Conservation (phyloP, 2,113 vertebrate genomes). For the Crotalus horridus region DNA sequence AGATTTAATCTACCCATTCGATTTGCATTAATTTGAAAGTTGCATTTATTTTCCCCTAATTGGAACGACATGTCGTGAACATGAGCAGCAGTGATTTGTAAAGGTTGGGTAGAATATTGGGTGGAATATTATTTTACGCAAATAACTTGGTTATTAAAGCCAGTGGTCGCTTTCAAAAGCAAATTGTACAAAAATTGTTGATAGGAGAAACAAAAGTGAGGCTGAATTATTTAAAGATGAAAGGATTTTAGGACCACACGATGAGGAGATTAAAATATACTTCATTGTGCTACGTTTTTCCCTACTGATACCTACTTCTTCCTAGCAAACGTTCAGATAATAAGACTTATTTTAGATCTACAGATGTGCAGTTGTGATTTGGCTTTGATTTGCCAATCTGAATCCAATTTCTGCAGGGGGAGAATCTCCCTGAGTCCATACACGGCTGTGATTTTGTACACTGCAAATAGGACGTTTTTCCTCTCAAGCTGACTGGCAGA, state of each 20-base stretch:
- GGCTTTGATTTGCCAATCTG: conserved; percentile 63
- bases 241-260: conserved; percentile 68
- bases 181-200: conserved; percentile 79
- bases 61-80: conserved; percentile 64
- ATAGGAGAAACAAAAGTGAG: conserved; percentile 76
- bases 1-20: conserved; percentile 68
- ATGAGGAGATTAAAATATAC: conserved; percentile 63
- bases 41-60: conserved; percentile 66
- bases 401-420: conserved; percentile 49
- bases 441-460: conserved; percentile 59
- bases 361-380: conserved; percentile 60
- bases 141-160: conserved; percentile 77
- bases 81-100: conserved; percentile 61
- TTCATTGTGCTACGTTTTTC: conserved; percentile 58
- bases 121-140: conserved; percentile 74
- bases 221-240: conserved; percentile 80
- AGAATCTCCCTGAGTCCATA: conserved; percentile 53
- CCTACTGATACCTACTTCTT: conserved; percentile 19
- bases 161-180: conserved; percentile 79
- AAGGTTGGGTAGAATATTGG: conserved; percentile 63
- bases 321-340: conserved; percentile 67
- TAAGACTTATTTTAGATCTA: conserved; percentile 66
- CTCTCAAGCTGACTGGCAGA: conserved; percentile 69
- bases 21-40: conserved; percentile 71
- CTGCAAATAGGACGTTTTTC: conserved; percentile 65